Evolutionary conservation across 2,888 invertebrate species (phyloP), one percentile per base, ranked within the genome.

Genomic region (Cylloceria caligata): DNA sequence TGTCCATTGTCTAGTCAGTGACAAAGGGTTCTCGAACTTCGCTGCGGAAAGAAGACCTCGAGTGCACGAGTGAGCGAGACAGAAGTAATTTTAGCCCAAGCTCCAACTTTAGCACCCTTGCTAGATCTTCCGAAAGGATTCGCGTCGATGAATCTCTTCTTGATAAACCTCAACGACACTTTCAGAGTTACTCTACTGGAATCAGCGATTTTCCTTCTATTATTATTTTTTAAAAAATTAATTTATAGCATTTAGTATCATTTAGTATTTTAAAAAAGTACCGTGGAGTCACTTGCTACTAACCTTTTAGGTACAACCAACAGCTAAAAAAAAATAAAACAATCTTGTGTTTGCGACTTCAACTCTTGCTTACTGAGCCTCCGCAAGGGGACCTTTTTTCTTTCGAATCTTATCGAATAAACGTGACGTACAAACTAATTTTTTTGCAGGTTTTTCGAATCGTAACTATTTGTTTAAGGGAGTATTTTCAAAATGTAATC

Each of bases 1-100:
- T 71, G 72, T 64, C 78, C 74, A 87, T 88, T 88, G 89, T 88
- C 83, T 83, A 68, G 67, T 60, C 71, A 57, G 24, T 81, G 80
- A 86, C 83, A 84, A 89, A 86, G 82, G 84, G 82, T 81, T 80
- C 69, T 42, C 82, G 45, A 84, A 85, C 78, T 86, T 83, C 76
- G 69, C 30, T 60, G 30, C 34, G 30, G 67, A 64, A 73, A 73
- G 52, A 74, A 49, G 30, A 52, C 16, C n/a, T 11, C 49, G 39
- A 57, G 21, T 21, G 34, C 30, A n/a, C 16, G 67, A 65, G 21
- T 39, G 19, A 71, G 45, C 45, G 71, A 67, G 69, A 68, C 47
- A 11, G 36, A 72, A 45, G 34, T 60, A 52, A 67, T 75, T 47
- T 36, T 36, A 47, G 27, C 34, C 55, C 27, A 81, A 57, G 62